Evolutionary conservation across 2,888 invertebrate genomes (phyloP).

Genomic region (Andrena chrysosceles): DNA sequence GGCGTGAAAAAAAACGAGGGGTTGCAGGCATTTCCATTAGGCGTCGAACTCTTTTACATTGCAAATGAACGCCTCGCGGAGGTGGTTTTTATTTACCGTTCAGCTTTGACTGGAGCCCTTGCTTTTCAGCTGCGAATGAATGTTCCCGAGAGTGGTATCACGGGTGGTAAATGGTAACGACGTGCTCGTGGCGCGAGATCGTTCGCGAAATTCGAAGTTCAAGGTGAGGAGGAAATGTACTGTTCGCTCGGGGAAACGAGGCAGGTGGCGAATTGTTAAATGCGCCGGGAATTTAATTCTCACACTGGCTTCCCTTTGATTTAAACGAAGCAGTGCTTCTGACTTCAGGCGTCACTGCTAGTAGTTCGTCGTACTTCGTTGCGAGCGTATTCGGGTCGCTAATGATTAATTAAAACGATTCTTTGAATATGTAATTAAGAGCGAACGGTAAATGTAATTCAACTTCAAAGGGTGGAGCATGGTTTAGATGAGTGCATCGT

Average conservation of each 20-base stretch:
- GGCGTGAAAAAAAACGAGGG: too few relatives aligned
- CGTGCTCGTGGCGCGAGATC: not conserved
- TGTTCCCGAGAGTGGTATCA: not conserved
- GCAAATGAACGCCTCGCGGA: not conserved
- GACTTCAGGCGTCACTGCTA: too few relatives aligned
- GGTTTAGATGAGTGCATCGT: too few relatives aligned
- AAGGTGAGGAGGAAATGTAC: conserved; percentile 9
- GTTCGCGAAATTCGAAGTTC: conserved; percentile 2
- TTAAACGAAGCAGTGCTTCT: too few relatives aligned
- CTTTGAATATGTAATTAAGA: too few relatives aligned
- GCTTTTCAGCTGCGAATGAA: not conserved
- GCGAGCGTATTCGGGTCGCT: too few relatives aligned
- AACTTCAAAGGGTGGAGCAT: too few relatives aligned
- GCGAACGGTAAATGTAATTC: too few relatives aligned
- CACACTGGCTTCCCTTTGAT: not conserved
- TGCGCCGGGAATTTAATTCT: not conserved
- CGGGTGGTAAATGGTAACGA: not conserved
- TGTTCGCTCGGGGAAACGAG: not conserved
- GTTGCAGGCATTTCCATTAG: too few relatives aligned
- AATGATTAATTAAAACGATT: too few relatives aligned
- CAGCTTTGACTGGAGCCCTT: not conserved
- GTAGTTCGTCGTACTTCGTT: too few relatives aligned
- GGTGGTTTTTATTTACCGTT: conserved; percentile 2
- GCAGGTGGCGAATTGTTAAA: not conserved
- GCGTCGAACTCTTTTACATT: not conserved